Base-by-base conservation (phyloP, 2,797 vertebrate species). In the Rhinophrynus dorsalis region DNA sequence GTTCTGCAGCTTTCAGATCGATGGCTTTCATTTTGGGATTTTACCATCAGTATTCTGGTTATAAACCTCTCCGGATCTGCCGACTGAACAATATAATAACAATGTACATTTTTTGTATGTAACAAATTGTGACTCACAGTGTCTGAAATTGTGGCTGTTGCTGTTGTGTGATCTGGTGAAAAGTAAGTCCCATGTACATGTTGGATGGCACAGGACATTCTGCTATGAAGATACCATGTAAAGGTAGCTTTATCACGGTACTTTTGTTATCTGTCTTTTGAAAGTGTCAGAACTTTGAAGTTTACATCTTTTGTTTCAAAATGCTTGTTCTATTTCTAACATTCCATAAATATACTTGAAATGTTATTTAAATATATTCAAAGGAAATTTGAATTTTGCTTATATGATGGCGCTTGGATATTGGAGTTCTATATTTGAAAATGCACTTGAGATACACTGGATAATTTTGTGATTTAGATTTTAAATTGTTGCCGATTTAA, bases 401-500 rank as follows among this genome's bases (percentile, higher is more conserved):
- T 94, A 93, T 93, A 92, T 91, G 91, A 92, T 92, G 88, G 91
- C 90, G 90, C 90, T 90, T 88, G 87, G 93, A 95, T 90, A 90
- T 88, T 91, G 91, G 92, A 95, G 91, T 88, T 90, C 89, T 97
- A 94, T 97, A 96, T 94, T 95, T 96, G 94, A 94, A 91, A 96
- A 98, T 98, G 97, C 97, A 99, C 97, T 98, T 98, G 94, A 96
- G 94, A 95, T 96, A 99, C 97, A 99, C 97, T 99, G 97, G 97
- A 98, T 93, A 95, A 96, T 91, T 95, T 90, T 95, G 94, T 97
- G 95, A 94, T 91, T 90, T 94, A 88, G 92, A 92, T 94, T 85
- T 95, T 90, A 88, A 90, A 89, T 88, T 97, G 95, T 98, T 93
- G 91, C 90, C 92, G 92, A 91, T 90, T 90, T 97, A 96, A 98